Evolutionary conservation across 2,888 invertebrate genomes (phyloP).

Genomic region (Rhingia campestris): DNA sequence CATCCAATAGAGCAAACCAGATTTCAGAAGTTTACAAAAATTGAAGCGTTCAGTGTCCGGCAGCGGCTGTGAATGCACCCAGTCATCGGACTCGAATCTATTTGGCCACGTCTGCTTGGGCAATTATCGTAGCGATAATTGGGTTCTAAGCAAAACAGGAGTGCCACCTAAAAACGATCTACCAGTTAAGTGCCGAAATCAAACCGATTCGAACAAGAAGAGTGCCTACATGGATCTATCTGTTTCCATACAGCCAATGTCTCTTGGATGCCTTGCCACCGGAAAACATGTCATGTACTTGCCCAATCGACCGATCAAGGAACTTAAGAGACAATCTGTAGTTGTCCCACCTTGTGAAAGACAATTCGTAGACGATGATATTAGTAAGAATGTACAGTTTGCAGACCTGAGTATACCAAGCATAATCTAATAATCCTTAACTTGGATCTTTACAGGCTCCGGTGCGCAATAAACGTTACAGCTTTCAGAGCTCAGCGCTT

Average conservation of each 20-base stretch:
- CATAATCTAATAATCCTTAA: too few species aligned
- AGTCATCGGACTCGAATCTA: constrained; percentile 66
- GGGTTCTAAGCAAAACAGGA: constrained; percentile 90
- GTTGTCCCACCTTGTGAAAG: background rate
- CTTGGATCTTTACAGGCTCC: constrained; percentile 15
- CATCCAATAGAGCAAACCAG: constrained; percentile 79
- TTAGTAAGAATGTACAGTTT: constrained; percentile 75
- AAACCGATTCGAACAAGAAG: constrained; percentile 57
- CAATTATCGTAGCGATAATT: constrained; percentile 84
- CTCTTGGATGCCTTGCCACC: constrained; percentile 85
- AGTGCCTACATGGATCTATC: constrained; percentile 75
- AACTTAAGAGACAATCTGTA: constrained; percentile 20
- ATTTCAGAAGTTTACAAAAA: constrained; percentile 88
- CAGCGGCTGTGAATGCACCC: constrained; percentile 38
- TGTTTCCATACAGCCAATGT: constrained; percentile 77
- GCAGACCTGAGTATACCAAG: too few species aligned
- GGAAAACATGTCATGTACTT: constrained; percentile 92
- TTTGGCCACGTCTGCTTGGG: constrained; percentile 53
- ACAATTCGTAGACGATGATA: constrained; percentile 70
- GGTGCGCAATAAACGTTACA: constrained; percentile 86
- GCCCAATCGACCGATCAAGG: constrained; percentile 74
- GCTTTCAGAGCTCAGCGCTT: constrained; percentile 92
- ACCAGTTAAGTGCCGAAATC: constrained; percentile 78
- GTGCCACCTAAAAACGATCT: background rate
- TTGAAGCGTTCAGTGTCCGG: constrained; percentile 87